Conservation (phyloP, 2,113 vertebrate genomes). For the Cnemophilus loriae region DNA sequence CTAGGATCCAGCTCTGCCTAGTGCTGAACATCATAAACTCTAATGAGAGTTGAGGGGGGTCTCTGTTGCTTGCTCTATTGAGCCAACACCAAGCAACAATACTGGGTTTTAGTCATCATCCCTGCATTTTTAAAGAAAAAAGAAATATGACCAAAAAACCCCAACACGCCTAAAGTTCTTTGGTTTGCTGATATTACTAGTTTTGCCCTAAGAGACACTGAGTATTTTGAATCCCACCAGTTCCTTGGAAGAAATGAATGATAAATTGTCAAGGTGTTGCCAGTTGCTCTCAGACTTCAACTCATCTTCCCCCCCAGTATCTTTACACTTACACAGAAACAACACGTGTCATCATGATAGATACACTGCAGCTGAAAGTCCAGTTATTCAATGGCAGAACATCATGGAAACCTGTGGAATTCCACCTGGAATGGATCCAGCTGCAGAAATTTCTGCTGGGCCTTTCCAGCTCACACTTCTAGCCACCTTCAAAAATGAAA, state of each 20-base stretch:
- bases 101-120: not conserved
- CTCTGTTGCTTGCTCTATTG: not conserved
- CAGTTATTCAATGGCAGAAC: not conserved
- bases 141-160: fast-evolving
- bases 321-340: not conserved
- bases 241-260: not conserved
- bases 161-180: not conserved
- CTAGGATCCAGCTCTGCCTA: not conserved
- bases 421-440: not conserved
- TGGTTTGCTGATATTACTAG: not conserved
- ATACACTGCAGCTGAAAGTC: not conserved
- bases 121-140: not conserved
- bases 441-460: not conserved
- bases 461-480: not conserved
- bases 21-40: not conserved
- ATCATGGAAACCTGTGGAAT: not conserved
- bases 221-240: not conserved
- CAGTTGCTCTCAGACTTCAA: not conserved
- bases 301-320: not conserved
- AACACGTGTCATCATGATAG: fast-evolving
- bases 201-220: not conserved
- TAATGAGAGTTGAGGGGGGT: not conserved
- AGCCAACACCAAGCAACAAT: not conserved
- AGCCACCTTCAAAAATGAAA: not conserved
- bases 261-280: not conserved